These are phyloP conservation scores for Anolis sagrei DNA, from an alignment of 2,113 vertebrate species.

Conservation along the genomic window DNA sequence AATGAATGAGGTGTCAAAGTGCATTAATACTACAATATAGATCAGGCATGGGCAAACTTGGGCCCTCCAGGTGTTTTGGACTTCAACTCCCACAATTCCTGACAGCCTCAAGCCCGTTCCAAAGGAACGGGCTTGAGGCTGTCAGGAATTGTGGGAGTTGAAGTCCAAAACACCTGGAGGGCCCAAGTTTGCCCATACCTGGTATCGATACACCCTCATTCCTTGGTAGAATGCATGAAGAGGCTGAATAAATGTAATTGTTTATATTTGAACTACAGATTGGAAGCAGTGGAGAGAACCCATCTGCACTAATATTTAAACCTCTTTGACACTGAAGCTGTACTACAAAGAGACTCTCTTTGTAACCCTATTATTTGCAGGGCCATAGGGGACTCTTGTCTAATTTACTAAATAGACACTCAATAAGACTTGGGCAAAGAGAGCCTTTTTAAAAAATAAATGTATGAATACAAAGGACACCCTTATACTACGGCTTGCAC, in stretches of 20 bases:
- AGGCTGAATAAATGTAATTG: background rate
- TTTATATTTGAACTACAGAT: background rate
- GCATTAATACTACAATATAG: no score
- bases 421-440: conserved; percentile 68
- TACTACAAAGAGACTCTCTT: conserved; percentile 61
- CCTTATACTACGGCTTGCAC: conserved; percentile 75
- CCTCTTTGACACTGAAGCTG: conserved; percentile 68
- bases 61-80: no score
- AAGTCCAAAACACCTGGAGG: no score
- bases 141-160: no score
- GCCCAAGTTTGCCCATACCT: no score
- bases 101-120: no score
- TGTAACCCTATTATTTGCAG: conserved; percentile 69
- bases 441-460: conserved; percentile 68
- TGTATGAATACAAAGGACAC: conserved; percentile 71
- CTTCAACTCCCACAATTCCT: no score
- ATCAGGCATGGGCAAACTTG: no score
- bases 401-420: conserved; percentile 70
- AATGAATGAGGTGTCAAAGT: no score
- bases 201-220: background rate
- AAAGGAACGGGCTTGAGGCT: no score
- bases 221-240: background rate
- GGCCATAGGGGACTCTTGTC: conserved; percentile 70
- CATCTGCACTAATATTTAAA: conserved; percentile 72
- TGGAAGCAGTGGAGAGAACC: conserved; percentile 41